Percentiles rank a stretch among this genome's conserved stretches.
phyloP scores from a whole-genome alignment of 2,113 vertebrate species.

The Sphaerodactylus townsendi region DNA sequence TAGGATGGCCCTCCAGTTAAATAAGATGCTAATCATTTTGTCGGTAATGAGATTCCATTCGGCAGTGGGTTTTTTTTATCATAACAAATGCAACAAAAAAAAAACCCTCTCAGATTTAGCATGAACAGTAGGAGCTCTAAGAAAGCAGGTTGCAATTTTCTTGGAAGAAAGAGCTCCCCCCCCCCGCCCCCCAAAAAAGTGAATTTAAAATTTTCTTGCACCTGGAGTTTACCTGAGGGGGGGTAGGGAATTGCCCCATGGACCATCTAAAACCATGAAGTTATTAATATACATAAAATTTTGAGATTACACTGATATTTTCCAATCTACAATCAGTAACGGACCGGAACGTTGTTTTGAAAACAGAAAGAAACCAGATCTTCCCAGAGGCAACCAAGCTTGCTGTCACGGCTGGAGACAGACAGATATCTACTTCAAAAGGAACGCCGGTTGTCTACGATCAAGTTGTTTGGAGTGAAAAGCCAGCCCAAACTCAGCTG shows the following conservation, averaged over 20 bases:
- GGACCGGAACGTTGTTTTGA: not conserved
- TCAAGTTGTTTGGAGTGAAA: no score
- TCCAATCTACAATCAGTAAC: no score
- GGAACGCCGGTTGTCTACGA: no score
- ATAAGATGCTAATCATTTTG: constrained; percentile 6
- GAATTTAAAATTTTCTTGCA: not conserved
- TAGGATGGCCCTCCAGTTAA: not conserved
- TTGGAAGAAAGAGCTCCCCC: fast-evolving
- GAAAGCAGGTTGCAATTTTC: not conserved
- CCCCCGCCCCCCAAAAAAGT: not conserved
- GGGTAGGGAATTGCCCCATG: no score
- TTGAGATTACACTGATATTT: not conserved
- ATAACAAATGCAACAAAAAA: not conserved
- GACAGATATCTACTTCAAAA: no score
- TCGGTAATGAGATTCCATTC: not conserved
- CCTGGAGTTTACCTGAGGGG: not conserved
- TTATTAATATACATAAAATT: not conserved
- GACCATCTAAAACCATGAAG: not conserved
- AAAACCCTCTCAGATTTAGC: not conserved
- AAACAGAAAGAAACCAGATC: not conserved
- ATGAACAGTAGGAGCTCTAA: not conserved
- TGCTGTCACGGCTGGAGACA: not conserved
- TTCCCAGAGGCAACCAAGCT: no score
- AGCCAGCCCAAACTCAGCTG: no score
- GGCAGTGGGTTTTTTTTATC: not conserved